Percentiles rank a stretch among this genome's conserved stretches.
Conservation (phyloP, 1,140 invertebrate genomes). For the Euwallacea similis region DNA sequence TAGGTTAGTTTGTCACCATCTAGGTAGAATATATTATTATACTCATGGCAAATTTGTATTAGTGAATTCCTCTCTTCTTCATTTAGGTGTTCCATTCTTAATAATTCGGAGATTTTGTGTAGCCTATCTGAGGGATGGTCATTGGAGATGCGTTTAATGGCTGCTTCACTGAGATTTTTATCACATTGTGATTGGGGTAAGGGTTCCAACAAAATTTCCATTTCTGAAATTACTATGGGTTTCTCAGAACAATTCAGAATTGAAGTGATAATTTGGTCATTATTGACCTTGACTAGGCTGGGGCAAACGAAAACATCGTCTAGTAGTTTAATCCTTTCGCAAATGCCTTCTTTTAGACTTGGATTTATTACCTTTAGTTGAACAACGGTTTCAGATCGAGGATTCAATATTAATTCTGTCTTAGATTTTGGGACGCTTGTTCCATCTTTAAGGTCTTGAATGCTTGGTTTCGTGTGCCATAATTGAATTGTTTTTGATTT, state of each 20-base stretch:
- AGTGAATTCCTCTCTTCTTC: slow-evolving; percentile 4
- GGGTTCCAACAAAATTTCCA: neutral
- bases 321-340: neutral
- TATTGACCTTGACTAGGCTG: neutral
- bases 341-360: neutral
- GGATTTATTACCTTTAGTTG: slow-evolving; percentile 11
- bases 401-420: slow-evolving; percentile 1
- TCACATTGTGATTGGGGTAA: neutral
- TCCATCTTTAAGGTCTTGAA: neutral
- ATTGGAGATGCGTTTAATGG: neutral
- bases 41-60: neutral
- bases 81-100: slow-evolving; percentile 6
- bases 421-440: neutral
- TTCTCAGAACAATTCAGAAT: neutral
- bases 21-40: slow-evolving; percentile 4
- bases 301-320: neutral
- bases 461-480: neutral
- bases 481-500: neutral
- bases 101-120: neutral
- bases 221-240: neutral
- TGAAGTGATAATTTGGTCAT: neutral
- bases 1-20: slow-evolving; percentile 14
- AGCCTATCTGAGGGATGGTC: neutral
- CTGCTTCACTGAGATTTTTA: neutral
- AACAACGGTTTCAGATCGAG: neutral